Evolutionary conservation across 2,797 vertebrate genomes (phyloP).

Genomic region (Pteropus rufus): DNA sequence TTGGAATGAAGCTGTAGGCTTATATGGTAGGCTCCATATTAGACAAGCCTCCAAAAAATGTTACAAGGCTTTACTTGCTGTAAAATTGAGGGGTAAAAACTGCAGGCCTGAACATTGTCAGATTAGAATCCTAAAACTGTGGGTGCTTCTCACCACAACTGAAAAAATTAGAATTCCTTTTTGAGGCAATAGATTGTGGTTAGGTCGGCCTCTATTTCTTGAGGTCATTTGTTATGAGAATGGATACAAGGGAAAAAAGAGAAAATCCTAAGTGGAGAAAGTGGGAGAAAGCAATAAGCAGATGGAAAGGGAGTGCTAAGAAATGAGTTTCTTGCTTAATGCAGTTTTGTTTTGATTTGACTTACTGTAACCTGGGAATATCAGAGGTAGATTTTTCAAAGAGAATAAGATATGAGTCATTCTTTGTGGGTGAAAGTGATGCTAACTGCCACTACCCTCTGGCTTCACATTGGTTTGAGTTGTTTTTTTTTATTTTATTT

Average conservation of each 20-base stretch:
- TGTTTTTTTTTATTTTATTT: background rate
- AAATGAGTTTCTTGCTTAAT: background rate
- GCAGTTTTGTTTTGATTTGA: conserved; percentile 25
- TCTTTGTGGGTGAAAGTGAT: background rate
- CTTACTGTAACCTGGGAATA: background rate
- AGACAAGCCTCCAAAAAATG: conserved; percentile 30
- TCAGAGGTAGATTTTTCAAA: background rate
- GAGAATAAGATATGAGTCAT: background rate
- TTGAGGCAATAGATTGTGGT: background rate
- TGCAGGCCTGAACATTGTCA: background rate
- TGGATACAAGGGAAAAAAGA: background rate
- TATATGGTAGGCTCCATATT: background rate
- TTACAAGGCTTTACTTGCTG: background rate
- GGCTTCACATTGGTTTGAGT: background rate
- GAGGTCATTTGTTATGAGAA: conserved; percentile 9
- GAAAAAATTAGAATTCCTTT: conserved; percentile 1
- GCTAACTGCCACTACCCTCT: background rate
- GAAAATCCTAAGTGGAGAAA: background rate
- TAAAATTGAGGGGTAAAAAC: conserved; percentile 9
- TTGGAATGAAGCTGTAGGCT: conserved; percentile 49
- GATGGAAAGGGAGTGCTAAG: background rate
- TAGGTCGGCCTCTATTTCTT: background rate
- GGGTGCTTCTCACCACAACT: background rate
- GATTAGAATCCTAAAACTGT: background rate
- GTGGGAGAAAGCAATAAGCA: background rate